Base-by-base conservation (phyloP, 2,797 vertebrate species). In the Spheniscus humboldti region DNA sequence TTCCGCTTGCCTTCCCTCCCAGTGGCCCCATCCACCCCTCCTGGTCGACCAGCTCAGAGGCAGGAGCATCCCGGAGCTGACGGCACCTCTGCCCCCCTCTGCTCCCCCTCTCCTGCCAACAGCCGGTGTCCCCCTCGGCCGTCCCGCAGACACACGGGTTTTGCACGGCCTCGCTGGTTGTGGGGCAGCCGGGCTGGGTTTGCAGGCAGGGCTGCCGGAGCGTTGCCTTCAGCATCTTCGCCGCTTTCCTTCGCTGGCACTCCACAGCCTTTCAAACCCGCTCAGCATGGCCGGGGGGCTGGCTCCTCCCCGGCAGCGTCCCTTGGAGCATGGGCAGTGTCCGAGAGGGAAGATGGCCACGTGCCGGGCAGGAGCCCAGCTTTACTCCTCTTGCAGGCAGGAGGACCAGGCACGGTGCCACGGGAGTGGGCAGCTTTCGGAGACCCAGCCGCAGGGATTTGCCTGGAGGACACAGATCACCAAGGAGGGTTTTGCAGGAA, bases 211-310 rank as follows among this genome's bases (percentile, higher is more conserved):
- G n/a, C 33, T 92, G 95, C 47, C 4, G 35, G 7, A 94, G 52
- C 19, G 80, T 92, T 9, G 96, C 57, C 67, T 86, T 95, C 60
- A 97, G 60, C 97, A 96, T 97, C 80, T 64, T 89, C 35, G 30
- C 19, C 1, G 3, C 35, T 68, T 24, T 35, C 50, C 57, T 35
- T 64, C 4, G 0, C 48, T 30, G 66, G 22, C 25, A 23, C 55
- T 72, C 52, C 39, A 47, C 1, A 0, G 56, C 20, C 39, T 79
- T 45, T 63, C 66, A 78, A 71, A 68, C 10, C 22, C 2, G 0
- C 31, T 64, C 47, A 0, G 0, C 66, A 16, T 48, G 31, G 15
- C 76, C 23, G 0, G 13, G 16, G 56, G 33, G 9, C 18, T 28
- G 35, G n/a, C 20, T 88, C 30, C 18, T 66, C 41, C 41, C 72